phyloP scores from a whole-genome alignment of 2,113 vertebrate species.

The Aythya baeri region DNA sequence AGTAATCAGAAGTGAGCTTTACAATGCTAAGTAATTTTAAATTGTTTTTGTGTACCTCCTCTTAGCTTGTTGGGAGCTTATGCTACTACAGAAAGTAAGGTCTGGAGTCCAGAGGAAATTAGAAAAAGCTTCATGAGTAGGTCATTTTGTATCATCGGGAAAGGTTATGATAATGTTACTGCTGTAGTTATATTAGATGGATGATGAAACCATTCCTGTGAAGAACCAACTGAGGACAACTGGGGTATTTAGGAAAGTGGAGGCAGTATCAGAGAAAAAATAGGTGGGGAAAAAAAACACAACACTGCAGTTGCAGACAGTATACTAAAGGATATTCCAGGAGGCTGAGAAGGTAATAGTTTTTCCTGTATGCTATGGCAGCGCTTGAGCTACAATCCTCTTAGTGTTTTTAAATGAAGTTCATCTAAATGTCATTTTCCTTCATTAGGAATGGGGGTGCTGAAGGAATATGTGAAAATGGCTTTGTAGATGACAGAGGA shows the following conservation, averaged over 20 bases:
- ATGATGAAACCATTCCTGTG: neutral
- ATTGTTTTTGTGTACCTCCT: neutral
- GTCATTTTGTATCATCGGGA: neutral
- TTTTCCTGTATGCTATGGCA: neutral
- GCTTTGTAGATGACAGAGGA: neutral
- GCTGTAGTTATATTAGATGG: neutral
- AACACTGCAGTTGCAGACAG: neutral
- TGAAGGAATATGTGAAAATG: neutral
- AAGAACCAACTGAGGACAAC: neutral
- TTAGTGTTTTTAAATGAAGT: neutral
- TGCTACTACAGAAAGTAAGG: neutral
- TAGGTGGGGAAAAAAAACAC: neutral
- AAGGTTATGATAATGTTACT: neutral
- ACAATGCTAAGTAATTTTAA: neutral
- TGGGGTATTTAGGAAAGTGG: neutral
- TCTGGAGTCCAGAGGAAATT: neutral
- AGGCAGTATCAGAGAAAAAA: neutral
- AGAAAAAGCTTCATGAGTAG: neutral
- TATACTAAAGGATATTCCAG: neutral
- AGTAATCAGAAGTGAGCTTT: neutral
- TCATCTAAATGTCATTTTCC: accelerated
- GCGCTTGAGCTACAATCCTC: neutral
- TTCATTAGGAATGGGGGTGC: neutral
- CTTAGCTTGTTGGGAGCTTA: neutral
- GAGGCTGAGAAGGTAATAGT: neutral